Evolutionary conservation across 2,888 invertebrate species (phyloP), one percentile per base, ranked within the genome.

Genomic region (Tolmerus cingulatus): DNA sequence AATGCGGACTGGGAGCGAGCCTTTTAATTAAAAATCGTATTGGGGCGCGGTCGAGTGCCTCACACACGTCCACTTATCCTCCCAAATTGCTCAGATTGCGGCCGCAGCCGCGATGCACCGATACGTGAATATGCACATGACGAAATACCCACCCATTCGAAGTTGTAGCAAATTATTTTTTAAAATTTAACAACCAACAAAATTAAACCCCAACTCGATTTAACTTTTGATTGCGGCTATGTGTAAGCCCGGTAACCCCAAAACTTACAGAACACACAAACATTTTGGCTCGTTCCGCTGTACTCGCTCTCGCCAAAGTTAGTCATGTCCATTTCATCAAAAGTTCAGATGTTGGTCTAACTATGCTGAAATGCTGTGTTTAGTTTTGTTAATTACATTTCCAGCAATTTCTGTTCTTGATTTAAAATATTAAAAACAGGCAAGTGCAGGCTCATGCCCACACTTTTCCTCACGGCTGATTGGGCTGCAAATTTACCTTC

Each of bases 161-260:
- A 85, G 43, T 85, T 85, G 85, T 74, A 74, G 85, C 40, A 74
- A 85, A 85, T 85, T 85, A 85, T 85, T 85, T 85, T 85, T 85
- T 85, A 14, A 74, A 85, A 85, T 85, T 85, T 74, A 85, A 85
- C 74, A 43, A 74, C 74, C 74, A 43, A 74, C 85, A 74, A 85
- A 85, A 85, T 85, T 85, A 85, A 85, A 85, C 85, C 85, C 74
- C 74, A 85, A 85, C 85, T 85, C 40, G 74, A 74, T 85, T 85
- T 85, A 85, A 85, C 74, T 74, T 85, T 74, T 85, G 85, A 85
- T 85, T 85, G 74, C 85, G 74, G 85, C 46, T 27, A 74, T 74
- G 74, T 43, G 74, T 46, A 23, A 74, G 74, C 46, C 51, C 14
- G 16, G 23, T 12, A 23, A 82, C 23, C 40, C 40, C 4, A 66